These are phyloP conservation scores for Adrianichthys oophorus DNA, from an alignment of 2,797 vertebrate genomes.

Conservation along the genomic window DNA sequence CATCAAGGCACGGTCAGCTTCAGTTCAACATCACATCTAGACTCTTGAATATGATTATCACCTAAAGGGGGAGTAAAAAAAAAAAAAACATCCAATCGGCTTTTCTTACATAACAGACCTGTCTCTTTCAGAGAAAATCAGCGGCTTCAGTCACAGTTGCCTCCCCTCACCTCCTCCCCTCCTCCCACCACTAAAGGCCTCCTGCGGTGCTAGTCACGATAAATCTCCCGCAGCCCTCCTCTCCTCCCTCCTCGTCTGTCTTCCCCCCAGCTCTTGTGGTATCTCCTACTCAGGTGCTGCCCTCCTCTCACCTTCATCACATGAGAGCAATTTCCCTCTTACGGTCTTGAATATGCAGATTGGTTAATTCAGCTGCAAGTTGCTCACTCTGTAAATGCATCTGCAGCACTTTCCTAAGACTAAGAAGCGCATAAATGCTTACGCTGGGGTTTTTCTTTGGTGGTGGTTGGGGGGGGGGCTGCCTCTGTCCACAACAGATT, in stretches of 20 bases:
- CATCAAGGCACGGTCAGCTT: constrained; percentile 38
- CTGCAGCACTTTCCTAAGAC: constrained; percentile 80
- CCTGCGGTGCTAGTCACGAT: constrained; percentile 53
- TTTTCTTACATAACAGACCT: constrained; percentile 61
- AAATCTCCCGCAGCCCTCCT: constrained; percentile 53
- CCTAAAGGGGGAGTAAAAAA: constrained; percentile 35
- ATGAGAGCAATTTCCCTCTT: constrained; percentile 58
- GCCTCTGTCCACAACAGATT: constrained; percentile 58
- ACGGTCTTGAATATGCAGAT: constrained; percentile 79
- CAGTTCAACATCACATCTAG: constrained; percentile 41
- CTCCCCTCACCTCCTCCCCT: not conserved
- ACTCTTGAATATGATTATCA: constrained; percentile 41
- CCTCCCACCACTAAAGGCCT: constrained; percentile 40
- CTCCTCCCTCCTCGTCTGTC: constrained; percentile 16
- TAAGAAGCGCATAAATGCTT: constrained; percentile 79
- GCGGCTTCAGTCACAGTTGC: constrained; percentile 43
- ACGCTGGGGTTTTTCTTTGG: constrained; percentile 55
- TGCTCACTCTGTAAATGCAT: constrained; percentile 76
- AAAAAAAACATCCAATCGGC: constrained; percentile 34
- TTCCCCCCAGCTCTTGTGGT: constrained; percentile 33
- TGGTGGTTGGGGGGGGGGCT: constrained; percentile 44
- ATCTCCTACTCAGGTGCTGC: constrained; percentile 40
- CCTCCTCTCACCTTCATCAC: constrained; percentile 52
- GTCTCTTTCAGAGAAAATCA: constrained; percentile 53
- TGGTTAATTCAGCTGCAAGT: constrained; percentile 79